Conservation (phyloP, 2,888 invertebrate species). For the Polymixis flavicincta region DNA sequence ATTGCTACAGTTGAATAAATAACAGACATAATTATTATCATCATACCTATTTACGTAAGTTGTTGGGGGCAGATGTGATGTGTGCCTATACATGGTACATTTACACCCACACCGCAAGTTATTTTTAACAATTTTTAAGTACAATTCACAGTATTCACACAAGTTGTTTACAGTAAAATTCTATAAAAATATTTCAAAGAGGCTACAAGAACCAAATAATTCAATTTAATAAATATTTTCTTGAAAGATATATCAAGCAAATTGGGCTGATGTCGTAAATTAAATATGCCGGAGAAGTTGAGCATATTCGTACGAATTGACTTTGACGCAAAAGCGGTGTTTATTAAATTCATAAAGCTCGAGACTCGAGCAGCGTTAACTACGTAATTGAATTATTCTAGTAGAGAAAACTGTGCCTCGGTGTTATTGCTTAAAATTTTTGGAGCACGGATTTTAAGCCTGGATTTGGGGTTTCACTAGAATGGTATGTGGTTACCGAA, state of each 20-base stretch:
- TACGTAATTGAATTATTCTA: constrained; percentile 53
- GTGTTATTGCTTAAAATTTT: constrained; percentile 31
- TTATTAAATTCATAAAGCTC: constrained; percentile 60
- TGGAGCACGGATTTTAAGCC: constrained; percentile 19
- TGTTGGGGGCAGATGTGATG: not conserved
- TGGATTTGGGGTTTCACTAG: constrained; percentile 24
- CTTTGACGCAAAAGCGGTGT: constrained; percentile 53
- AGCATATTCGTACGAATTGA: constrained; percentile 40
- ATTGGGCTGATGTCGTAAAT: constrained; percentile 37
- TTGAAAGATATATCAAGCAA: constrained; percentile 21
- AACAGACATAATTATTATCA: not conserved
- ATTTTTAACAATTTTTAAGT: not conserved
- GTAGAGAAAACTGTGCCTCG: constrained; percentile 44
- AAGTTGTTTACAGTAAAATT: constrained; percentile 15
- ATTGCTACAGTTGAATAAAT: constrained; percentile 11
- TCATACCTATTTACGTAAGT: not conserved
- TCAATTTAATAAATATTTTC: constrained; percentile 22
- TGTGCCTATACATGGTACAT: not conserved
- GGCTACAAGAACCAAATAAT: constrained; percentile 1
- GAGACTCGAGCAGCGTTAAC: constrained; percentile 44
- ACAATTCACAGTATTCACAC: constrained; percentile 4
- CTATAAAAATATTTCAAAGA: constrained; percentile 3
- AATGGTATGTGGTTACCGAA: constrained; percentile 28
- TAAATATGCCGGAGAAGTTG: constrained; percentile 38
- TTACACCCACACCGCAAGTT: not conserved